phyloP scores from a whole-genome alignment of 2,888 invertebrate genomes.

The Eubasilissa splendida region DNA sequence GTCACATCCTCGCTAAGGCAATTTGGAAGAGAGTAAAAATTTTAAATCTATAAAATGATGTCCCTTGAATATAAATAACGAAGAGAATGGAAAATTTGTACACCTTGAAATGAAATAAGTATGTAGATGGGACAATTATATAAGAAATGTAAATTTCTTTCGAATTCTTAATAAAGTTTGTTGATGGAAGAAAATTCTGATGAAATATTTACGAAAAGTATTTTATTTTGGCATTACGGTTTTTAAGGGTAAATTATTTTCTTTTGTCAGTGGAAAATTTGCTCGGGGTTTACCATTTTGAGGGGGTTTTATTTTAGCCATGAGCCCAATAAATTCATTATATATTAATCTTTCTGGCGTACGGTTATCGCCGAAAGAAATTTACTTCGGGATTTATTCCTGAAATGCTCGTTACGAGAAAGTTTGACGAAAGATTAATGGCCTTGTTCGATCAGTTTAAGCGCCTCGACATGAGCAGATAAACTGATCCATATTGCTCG shows the following conservation, averaged over 20 bases:
- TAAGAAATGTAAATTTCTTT: conserved; percentile 7
- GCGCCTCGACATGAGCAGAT: too few species aligned
- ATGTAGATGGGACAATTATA: neutral
- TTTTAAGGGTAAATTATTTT: conserved; percentile 31
- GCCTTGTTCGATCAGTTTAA: too few species aligned
- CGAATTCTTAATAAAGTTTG: conserved; percentile 3
- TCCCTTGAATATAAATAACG: conserved; percentile 1
- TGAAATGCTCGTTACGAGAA: too few species aligned
- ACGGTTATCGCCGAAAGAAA: too few species aligned
- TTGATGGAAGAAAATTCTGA: neutral
- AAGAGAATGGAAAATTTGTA: conserved; percentile 5
- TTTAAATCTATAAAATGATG: neutral
- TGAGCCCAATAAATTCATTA: too few species aligned
- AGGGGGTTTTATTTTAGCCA: too few species aligned
- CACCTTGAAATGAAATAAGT: neutral
- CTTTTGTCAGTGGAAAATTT: conserved; percentile 22
- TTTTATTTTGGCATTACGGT: conserved; percentile 13
- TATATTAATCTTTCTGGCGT: too few species aligned
- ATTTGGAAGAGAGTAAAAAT: neutral
- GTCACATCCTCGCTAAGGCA: neutral
- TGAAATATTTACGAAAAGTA: conserved; percentile 25
- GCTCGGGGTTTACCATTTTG: neutral
- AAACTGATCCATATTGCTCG: too few species aligned
- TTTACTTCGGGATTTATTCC: too few species aligned
- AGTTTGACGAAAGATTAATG: too few species aligned